A percentile compares a stretch with the other conserved stretches of the same genome.
These are phyloP conservation scores for Drosophila sturtevanti DNA, from an alignment of 1,140 invertebrate genomes.

Conservation along the genomic window DNA sequence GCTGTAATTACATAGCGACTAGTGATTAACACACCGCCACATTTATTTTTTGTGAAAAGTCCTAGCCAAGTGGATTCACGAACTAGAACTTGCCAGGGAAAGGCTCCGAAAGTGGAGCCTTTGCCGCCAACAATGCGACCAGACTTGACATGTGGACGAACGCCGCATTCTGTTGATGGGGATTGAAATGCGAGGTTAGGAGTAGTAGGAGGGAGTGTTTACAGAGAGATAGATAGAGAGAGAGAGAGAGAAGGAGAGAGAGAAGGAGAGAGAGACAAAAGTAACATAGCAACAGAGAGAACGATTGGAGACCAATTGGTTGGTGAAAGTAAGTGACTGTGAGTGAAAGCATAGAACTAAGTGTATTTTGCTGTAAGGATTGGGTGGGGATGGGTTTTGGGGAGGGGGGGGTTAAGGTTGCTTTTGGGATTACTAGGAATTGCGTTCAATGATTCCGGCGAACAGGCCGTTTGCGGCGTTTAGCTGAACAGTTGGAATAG, in stretches of 20 bases:
- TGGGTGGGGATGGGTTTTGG: conserved; percentile 27
- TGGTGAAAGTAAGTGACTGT: conserved; percentile 28
- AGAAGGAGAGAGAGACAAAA: conserved; percentile 14
- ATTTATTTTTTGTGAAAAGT: conserved; percentile 97
- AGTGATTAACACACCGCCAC: conserved; percentile 95
- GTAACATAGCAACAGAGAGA: no score
- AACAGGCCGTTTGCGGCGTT: conserved; percentile 57
- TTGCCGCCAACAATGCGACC: conserved; percentile 96
- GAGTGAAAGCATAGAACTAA: conserved; percentile 37
- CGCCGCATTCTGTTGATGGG: conserved; percentile 90
- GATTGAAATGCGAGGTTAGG: conserved; percentile 83
- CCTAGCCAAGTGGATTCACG: conserved; percentile 96
- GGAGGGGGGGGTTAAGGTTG: neutral
- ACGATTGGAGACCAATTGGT: neutral
- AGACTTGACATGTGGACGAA: conserved; percentile 90
- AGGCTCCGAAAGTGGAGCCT: conserved; percentile 92
- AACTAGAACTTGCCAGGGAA: conserved; percentile 96
- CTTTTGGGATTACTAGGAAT: neutral
- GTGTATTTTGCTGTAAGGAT: conserved; percentile 32
- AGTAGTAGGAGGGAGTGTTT: conserved; percentile 82
- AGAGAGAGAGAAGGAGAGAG: conserved; percentile 16
- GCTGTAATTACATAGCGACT: conserved; percentile 94
- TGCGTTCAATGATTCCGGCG: conserved; percentile 42
- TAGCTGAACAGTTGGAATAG: conserved; percentile 42
- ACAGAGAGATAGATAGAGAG: conserved; percentile 42